These are phyloP conservation scores for Caenorhabditis parvicauda DNA, from an alignment of 2,888 invertebrate species.

Conservation along the genomic window DNA sequence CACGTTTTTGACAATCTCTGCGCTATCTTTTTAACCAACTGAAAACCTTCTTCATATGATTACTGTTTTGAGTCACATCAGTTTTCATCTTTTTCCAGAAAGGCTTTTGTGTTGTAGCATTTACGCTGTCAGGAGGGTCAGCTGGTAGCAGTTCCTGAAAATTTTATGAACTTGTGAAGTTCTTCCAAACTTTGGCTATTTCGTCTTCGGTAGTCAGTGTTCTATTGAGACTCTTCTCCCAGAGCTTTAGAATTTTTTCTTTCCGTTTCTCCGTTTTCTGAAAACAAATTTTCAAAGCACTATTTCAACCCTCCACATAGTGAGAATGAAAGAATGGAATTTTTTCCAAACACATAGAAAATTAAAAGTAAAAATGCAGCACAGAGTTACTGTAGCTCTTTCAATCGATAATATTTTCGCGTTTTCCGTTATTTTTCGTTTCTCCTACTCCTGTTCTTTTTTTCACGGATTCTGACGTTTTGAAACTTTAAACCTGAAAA, in stretches of 20 bases:
- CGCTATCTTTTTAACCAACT: conserved; percentile 33
- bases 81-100: too few species aligned
- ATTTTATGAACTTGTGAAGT: conserved; percentile 16
- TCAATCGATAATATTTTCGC: conserved; percentile 15
- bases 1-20: conserved; percentile 43
- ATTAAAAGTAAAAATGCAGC: too few species aligned
- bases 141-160: too few species aligned
- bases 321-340: not conserved
- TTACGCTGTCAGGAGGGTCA: too few species aligned
- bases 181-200: conserved; percentile 22
- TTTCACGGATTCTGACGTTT: too few species aligned
- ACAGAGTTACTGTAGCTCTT: conserved; percentile 4
- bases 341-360: not conserved
- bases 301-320: too few species aligned
- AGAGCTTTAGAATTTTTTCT: conserved; percentile 14
- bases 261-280: conserved; percentile 13
- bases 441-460: too few species aligned
- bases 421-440: conserved; percentile 9
- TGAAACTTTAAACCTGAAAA: too few species aligned
- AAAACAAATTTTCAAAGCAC: too few species aligned
- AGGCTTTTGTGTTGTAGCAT: too few species aligned
- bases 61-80: too few species aligned
- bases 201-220: conserved; percentile 14
- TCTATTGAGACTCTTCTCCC: conserved; percentile 24
- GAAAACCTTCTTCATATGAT: too few species aligned